These are phyloP conservation scores for Brotula barbata DNA, from an alignment of 2,797 vertebrate genomes.

Conservation along the genomic window DNA sequence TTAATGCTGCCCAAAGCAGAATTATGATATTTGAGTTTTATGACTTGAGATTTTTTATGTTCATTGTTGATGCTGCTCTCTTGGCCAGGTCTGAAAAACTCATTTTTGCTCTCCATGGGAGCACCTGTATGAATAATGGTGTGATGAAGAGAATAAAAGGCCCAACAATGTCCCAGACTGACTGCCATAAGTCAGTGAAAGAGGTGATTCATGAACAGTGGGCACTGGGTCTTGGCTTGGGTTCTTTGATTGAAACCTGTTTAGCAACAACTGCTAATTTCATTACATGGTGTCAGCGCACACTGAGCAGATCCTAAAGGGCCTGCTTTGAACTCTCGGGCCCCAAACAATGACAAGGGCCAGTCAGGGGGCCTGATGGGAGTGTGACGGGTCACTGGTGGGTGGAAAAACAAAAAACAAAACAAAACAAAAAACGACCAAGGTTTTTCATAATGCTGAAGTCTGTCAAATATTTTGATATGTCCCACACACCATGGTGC, in stretches of 20 bases:
- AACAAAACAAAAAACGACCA: conserved; percentile 55
- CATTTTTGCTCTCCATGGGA: conserved; percentile 59
- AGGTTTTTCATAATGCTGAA: conserved; percentile 95
- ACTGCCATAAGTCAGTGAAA: conserved; percentile 65
- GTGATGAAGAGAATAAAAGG: conserved; percentile 28
- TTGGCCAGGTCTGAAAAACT: conserved; percentile 48
- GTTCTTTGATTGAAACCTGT: conserved; percentile 94
- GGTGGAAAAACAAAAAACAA: conserved; percentile 77
- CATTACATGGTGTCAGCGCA: conserved; percentile 91
- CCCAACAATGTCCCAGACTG: conserved; percentile 55
- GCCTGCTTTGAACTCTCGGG: conserved; percentile 90
- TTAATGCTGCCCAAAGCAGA: too few relatives aligned
- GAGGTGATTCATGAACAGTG: conserved; percentile 72
- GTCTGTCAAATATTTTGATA: conserved; percentile 99
- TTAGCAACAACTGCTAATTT: conserved; percentile 94
- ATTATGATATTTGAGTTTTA: conserved; percentile 14
- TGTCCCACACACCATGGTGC: conserved; percentile 96
- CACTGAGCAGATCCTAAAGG: conserved; percentile 90
- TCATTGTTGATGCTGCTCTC: conserved; percentile 5
- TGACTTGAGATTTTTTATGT: background rate
- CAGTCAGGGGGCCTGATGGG: conserved; percentile 86
- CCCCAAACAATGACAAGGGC: conserved; percentile 90
- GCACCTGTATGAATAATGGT: conserved; percentile 74
- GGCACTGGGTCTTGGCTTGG: conserved; percentile 74
- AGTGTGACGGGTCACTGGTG: conserved; percentile 89